phyloP scores from a whole-genome alignment of 2,797 vertebrate genomes.

The Amblyopsis hoosieri region DNA sequence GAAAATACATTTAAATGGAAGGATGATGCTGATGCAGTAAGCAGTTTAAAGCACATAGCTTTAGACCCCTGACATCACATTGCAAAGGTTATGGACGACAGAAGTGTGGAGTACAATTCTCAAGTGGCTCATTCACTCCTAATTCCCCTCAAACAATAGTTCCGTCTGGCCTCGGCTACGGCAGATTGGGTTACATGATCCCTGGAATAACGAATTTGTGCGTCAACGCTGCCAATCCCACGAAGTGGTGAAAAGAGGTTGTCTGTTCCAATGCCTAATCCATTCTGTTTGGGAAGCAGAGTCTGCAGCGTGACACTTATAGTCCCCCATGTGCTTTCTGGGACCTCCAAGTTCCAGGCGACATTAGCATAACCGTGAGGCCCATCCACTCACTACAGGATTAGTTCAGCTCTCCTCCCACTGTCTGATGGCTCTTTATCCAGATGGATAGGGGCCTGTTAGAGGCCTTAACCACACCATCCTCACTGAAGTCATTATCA shows the following conservation, averaged over 20 bases:
- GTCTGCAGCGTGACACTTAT: slow-evolving; percentile 55
- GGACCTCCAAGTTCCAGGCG: slow-evolving; percentile 48
- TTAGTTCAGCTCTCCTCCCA: slow-evolving; percentile 78
- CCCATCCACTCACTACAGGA: slow-evolving; percentile 70
- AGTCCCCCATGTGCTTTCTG: slow-evolving; percentile 44
- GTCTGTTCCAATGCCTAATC: slow-evolving; percentile 57
- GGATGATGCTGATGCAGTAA: no score
- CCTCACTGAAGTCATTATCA: slow-evolving; percentile 72
- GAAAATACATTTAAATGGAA: no score
- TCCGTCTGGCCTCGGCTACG: slow-evolving; percentile 56
- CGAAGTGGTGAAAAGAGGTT: slow-evolving; percentile 43
- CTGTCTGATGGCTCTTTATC: slow-evolving; percentile 77
- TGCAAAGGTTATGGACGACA: slow-evolving; percentile 13
- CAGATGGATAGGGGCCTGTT: slow-evolving; percentile 64
- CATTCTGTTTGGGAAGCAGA: slow-evolving; percentile 58
- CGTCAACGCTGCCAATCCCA: slow-evolving; percentile 59
- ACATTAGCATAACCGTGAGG: slow-evolving; percentile 74
- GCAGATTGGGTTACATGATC: slow-evolving; percentile 62
- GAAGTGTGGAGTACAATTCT: slow-evolving; percentile 45
- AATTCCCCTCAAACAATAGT: slow-evolving; percentile 50
- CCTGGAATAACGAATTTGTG: slow-evolving; percentile 59
- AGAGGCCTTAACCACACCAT: slow-evolving; percentile 61
- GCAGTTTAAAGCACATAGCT: neutral
- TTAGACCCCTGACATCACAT: slow-evolving; percentile 23
- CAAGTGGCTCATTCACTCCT: slow-evolving; percentile 51